Conservation (phyloP, 2,797 vertebrate genomes). For the Spea hammondii region DNA sequence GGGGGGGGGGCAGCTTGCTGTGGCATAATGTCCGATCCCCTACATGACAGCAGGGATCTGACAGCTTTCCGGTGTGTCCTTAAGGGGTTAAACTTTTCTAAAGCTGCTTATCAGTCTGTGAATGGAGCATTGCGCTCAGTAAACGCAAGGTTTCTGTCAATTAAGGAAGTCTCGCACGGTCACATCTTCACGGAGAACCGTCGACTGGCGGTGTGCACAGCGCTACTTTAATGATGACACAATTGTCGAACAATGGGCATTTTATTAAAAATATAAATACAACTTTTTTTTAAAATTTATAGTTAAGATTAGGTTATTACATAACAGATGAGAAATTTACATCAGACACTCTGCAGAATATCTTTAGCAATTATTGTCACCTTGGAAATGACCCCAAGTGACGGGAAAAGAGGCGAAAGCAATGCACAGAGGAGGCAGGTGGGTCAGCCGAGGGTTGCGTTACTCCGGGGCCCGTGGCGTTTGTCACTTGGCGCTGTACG, state of each 20-base stretch:
- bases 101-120: too few species aligned
- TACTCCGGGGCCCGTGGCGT: neutral
- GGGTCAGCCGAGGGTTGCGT: neutral
- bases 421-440: neutral
- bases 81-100: too few species aligned
- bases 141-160: too few species aligned
- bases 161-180: too few species aligned
- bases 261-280: constrained; percentile 50
- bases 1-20: too few species aligned
- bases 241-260: constrained; percentile 6
- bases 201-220: too few species aligned
- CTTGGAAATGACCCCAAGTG: neutral
- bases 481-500: constrained; percentile 3
- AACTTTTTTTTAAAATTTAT: neutral
- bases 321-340: constrained; percentile 28
- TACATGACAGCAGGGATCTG: too few species aligned
- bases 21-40: too few species aligned
- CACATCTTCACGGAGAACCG: too few species aligned
- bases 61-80: too few species aligned
- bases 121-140: too few species aligned
- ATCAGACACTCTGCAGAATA: neutral
- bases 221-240: too few species aligned
- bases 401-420: neutral
- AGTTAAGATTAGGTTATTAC: neutral
- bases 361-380: neutral